These are phyloP conservation scores for Crax fasciolata DNA, from an alignment of 2,797 vertebrate genomes.

Conservation along the genomic window DNA sequence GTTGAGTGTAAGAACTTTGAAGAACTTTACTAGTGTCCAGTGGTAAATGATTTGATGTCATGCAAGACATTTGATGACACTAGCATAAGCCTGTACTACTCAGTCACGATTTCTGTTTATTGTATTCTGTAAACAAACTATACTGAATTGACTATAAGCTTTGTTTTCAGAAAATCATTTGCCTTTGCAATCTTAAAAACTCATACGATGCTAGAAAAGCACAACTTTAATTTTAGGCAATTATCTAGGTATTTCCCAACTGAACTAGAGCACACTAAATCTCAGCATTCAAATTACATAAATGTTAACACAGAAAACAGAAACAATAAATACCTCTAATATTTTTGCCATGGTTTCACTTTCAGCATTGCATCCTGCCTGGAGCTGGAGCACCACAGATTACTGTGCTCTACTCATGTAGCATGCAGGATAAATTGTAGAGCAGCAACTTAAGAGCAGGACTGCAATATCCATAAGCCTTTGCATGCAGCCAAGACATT, in stretches of 20 bases:
- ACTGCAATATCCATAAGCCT: not conserved
- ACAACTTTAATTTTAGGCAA: not conserved
- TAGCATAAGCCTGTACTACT: not conserved
- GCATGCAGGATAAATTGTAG: not conserved
- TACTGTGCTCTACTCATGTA: not conserved
- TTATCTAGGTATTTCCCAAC: not conserved
- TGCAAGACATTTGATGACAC: not conserved
- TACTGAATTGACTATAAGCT: not conserved
- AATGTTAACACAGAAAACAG: not conserved
- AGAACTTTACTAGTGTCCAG: not conserved
- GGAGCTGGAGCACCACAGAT: not conserved
- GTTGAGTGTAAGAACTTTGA: not conserved
- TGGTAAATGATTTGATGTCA: not conserved
- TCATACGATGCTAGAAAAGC: not conserved
- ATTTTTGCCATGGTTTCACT: not conserved
- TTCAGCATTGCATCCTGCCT: not conserved
- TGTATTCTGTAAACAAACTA: not conserved
- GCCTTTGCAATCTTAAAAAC: not conserved
- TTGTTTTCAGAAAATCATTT: not conserved
- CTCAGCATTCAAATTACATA: not conserved
- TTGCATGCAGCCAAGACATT: not conserved
- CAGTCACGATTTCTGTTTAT: not conserved
- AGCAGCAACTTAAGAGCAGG: not conserved
- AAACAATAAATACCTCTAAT: not conserved
- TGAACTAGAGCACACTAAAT: not conserved